Conservation (phyloP, 2,888 invertebrate genomes). For the Blastobasis lacticolella region DNA sequence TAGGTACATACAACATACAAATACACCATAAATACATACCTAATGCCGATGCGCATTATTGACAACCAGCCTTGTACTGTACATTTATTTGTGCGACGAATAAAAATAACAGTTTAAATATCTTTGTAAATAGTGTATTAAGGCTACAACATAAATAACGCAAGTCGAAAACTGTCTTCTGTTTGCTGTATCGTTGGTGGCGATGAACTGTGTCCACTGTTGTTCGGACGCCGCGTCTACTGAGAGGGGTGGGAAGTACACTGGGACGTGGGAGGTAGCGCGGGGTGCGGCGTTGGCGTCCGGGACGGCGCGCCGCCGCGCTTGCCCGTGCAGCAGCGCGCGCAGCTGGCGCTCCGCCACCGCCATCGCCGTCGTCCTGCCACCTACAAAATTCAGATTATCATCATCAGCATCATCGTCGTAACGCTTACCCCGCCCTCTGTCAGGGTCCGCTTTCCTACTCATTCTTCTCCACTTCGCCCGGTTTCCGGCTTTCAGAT, state of each 20-base stretch:
- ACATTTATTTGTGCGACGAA: not conserved
- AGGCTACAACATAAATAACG: conserved; percentile 30
- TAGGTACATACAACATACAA: too few species aligned
- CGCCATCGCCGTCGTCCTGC: conserved; percentile 7
- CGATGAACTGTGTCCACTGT: conserved; percentile 43
- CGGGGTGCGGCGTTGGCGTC: not conserved
- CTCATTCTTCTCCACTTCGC: too few species aligned
- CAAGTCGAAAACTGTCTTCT: conserved; percentile 21
- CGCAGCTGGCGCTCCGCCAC: conserved; percentile 43
- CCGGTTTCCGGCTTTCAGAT: too few species aligned
- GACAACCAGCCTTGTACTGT: too few species aligned
- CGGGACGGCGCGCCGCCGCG: not conserved
- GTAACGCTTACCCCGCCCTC: too few species aligned
- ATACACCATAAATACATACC: too few species aligned
- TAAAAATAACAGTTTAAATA: conserved; percentile 15
- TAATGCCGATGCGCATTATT: too few species aligned
- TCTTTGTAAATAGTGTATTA: conserved; percentile 48
- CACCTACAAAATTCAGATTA: not conserved
- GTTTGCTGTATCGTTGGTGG: conserved; percentile 20
- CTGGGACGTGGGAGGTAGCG: conserved; percentile 12
- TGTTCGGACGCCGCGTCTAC: conserved; percentile 26
- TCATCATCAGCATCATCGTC: too few species aligned
- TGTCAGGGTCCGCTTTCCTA: too few species aligned
- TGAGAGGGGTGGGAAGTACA: conserved; percentile 25
- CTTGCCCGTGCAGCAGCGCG: conserved; percentile 35